Evolutionary conservation across 2,888 invertebrate species (phyloP).

Genomic region (Tholera decimalis): DNA sequence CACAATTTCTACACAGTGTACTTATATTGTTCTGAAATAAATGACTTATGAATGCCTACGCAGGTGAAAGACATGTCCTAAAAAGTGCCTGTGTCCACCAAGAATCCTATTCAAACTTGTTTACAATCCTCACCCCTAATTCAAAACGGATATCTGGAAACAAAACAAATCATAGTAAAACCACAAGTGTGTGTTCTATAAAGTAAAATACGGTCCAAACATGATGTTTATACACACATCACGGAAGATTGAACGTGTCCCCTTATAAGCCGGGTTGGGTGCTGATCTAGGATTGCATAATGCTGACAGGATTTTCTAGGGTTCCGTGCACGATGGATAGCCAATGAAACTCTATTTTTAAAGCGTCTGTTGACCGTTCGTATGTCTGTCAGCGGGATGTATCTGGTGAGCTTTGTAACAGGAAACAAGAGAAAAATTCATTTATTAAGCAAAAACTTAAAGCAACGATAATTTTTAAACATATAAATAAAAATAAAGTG

Average conservation of each 20-base stretch:
- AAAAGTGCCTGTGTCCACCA: slow-evolving; percentile 1
- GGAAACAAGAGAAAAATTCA: too few species aligned
- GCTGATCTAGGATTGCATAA: slow-evolving; percentile 42
- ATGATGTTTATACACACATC: slow-evolving; percentile 61
- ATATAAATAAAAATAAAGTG: too few species aligned
- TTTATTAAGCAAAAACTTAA: too few species aligned
- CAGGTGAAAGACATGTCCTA: not conserved
- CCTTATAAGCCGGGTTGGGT: slow-evolving; percentile 45
- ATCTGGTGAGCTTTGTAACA: too few species aligned
- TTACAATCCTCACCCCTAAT: slow-evolving; percentile 19
- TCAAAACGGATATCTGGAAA: slow-evolving; percentile 35
- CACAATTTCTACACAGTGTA: too few species aligned
- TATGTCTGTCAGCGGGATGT: not conserved
- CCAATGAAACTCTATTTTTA: not conserved
- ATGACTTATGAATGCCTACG: not conserved
- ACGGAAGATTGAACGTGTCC: slow-evolving; percentile 55
- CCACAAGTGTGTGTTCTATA: slow-evolving; percentile 43
- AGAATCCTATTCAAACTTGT: slow-evolving; percentile 33
- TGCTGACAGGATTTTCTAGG: slow-evolving; percentile 5
- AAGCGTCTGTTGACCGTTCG: not conserved
- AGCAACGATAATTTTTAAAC: too few species aligned
- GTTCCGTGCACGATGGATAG: not conserved
- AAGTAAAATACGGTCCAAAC: slow-evolving; percentile 45
- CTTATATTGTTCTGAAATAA: too few species aligned
- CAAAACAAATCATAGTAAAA: slow-evolving; percentile 63